Evolutionary conservation across 2,888 invertebrate genomes (phyloP).

Genomic region (Strigamia maritima): DNA sequence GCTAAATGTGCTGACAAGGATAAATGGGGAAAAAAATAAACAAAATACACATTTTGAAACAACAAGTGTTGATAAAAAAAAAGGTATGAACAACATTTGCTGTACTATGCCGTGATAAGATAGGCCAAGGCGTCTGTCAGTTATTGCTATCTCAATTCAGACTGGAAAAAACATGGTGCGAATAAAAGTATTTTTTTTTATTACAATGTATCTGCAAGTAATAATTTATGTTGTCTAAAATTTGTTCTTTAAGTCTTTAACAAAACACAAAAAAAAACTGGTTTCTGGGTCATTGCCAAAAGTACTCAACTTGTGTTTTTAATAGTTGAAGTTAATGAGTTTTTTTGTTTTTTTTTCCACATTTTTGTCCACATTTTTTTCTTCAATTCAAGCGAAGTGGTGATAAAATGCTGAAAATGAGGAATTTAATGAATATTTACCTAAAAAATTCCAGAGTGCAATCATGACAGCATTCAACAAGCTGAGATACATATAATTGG

Average conservation of each 20-base stretch:
- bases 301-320: no score
- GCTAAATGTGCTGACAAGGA: neutral
- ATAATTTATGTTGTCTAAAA: no score
- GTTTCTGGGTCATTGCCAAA: no score
- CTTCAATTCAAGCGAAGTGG: no score
- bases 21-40: neutral
- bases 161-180: neutral
- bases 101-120: neutral
- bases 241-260: no score
- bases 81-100: slow-evolving; percentile 5
- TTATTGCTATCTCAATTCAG: neutral
- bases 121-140: neutral
- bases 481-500: neutral
- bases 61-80: neutral
- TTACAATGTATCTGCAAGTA: no score
- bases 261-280: no score
- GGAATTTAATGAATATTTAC: neutral
- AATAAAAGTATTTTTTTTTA: neutral
- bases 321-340: no score
- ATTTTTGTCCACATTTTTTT: no score
- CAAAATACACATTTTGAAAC: neutral
- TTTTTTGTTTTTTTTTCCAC: no score
- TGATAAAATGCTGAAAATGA: neutral
- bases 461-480: slow-evolving; percentile 5
- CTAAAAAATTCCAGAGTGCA: slow-evolving; percentile 9